Base-by-base conservation (phyloP, 2,888 invertebrate genomes). In the Trypoxylon attenuatum region DNA sequence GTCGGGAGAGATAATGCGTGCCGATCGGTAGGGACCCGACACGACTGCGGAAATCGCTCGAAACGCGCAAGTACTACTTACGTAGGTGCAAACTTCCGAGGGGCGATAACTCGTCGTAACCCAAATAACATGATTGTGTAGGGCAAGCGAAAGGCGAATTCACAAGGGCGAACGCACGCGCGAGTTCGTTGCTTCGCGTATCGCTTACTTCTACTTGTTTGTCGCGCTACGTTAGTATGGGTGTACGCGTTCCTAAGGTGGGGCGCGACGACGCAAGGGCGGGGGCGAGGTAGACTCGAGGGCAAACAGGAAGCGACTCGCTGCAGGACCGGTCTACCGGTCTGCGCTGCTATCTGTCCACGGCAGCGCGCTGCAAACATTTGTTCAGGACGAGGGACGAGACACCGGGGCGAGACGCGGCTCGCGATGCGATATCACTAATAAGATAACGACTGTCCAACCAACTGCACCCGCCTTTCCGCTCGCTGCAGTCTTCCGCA, bases 401-500 rank as follows among this genome's bases (percentile, higher is more conserved):
- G 58, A 71, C n/a, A 33, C 29, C 61, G 41, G 23, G 69, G 52
- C 22, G 58, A 59, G 67, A 54, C 64, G 69, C 62, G 66, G 66
- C 58, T 67, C 55, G 57, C 72, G 73, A 75, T 68, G 71, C 73
- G 80, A 82, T 84, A 84, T 83, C 81, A 78, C 80, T 79, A 81
- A 80, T 80, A 79, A 83, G 84, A 84, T 84, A 84, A 84, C 78
- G 76, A 70, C 70, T 74, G 73, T 71, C 79, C 78, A 68, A 66
- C 58, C 61, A 60, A 56, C 50, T 53, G 60, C 38, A 27, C 39
- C 49, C 56, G 50, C 52, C 41, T 66, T 55, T 39, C 43, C 46
- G 29, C 38, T 27, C 5, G 13, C 18, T 25, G 45, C 19, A 45
- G 25, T 39, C 47, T 23, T 21, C 22, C 33, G 16, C n/a, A n/a